Conservation (phyloP, 1,140 invertebrate genomes). For the Leptonema lineaticorne region DNA sequence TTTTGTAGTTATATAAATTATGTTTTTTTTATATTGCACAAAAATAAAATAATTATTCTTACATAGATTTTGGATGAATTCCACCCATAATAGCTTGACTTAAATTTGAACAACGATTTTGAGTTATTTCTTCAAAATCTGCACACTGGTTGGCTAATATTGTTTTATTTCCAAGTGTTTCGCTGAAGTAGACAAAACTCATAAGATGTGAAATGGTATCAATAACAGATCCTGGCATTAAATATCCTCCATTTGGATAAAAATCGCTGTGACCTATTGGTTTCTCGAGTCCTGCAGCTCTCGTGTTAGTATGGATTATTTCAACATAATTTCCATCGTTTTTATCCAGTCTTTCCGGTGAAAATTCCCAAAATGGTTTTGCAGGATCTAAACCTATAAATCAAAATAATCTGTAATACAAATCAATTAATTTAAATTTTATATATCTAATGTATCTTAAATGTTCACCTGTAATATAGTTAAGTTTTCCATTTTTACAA, state of each 20-base stretch:
- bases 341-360: slow-evolving; percentile 1
- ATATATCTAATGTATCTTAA: too few species aligned
- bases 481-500: slow-evolving; percentile 13
- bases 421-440: too few species aligned
- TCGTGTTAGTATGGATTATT: slow-evolving; percentile 15
- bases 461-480: slow-evolving; percentile 4
- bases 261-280: slow-evolving; percentile 20
- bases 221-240: slow-evolving; percentile 14
- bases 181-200: slow-evolving; percentile 16
- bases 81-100: slow-evolving; percentile 27
- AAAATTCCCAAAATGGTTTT: slow-evolving; percentile 4
- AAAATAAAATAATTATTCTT: too few species aligned
- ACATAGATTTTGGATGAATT: slow-evolving; percentile 24
- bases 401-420: too few species aligned
- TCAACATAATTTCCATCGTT: slow-evolving; percentile 15
- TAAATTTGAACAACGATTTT: slow-evolving; percentile 23
- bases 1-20: too few species aligned
- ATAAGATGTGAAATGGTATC: slow-evolving; percentile 8
- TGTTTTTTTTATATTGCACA: too few species aligned
- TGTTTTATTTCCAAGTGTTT: slow-evolving; percentile 22
- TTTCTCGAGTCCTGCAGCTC: neutral
- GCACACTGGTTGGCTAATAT: slow-evolving; percentile 28
- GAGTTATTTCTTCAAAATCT: slow-evolving; percentile 29
- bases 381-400: slow-evolving; percentile 24
- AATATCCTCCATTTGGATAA: slow-evolving; percentile 12